phyloP scores from a whole-genome alignment of 2,797 vertebrate genomes.

The Cephalopachus bancanus region DNA sequence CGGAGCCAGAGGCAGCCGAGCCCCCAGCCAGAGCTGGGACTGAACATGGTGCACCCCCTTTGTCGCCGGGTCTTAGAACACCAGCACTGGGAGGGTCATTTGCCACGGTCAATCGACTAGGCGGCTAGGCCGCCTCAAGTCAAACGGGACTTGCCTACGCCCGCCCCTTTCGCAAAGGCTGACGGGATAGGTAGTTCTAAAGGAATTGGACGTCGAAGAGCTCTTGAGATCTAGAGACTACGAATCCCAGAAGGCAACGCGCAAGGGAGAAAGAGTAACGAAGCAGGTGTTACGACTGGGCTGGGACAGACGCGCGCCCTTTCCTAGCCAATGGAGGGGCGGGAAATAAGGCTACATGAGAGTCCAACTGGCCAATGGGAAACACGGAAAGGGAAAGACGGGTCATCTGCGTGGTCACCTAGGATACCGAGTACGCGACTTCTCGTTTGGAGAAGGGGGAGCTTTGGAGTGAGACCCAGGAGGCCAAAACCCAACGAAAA shows the following conservation, averaged over 20 bases:
- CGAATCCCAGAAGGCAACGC: slow-evolving; percentile 34
- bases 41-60: slow-evolving; percentile 6
- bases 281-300: neutral
- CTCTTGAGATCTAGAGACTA: fast-evolving
- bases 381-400: neutral
- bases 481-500: neutral
- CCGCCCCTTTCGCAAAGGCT: neutral
- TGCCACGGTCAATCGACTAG: neutral
- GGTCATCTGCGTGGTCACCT: slow-evolving; percentile 60
- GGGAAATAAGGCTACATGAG: fast-evolving
- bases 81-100: neutral
- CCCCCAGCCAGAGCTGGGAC: neutral
- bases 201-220: fast-evolving
- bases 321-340: neutral
- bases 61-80: neutral
- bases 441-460: slow-evolving; percentile 28
- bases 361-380: slow-evolving; percentile 70
- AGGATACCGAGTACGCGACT: slow-evolving; percentile 83
- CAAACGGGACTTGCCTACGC: neutral
- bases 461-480: neutral
- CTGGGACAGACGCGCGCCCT: neutral
- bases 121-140: neutral
- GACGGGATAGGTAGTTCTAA: slow-evolving; percentile 83
- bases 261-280: fast-evolving
- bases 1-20: neutral